A percentile compares a stretch with the other conserved stretches of the same genome.
Conservation (phyloP, 2,113 vertebrate genomes). For the Paralichthys olivaceus region DNA sequence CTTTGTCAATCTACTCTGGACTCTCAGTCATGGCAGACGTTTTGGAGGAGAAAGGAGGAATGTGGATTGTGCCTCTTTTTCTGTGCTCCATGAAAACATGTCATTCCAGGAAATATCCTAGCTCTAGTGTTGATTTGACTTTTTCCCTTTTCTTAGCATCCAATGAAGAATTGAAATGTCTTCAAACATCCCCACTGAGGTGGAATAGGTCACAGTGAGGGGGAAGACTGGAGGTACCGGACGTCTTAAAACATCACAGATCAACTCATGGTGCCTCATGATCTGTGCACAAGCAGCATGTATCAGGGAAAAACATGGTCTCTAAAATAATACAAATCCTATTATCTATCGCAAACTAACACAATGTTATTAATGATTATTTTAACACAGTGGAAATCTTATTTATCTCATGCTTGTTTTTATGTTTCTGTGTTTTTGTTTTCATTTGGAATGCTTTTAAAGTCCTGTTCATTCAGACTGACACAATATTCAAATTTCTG, state of each 20-base stretch:
- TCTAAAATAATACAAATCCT: neutral
- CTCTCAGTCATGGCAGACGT: neutral
- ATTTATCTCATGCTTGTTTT: slow-evolving; percentile 58
- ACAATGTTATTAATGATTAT: slow-evolving; percentile 25
- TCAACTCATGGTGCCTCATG: slow-evolving; percentile 17
- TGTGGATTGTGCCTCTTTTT: neutral
- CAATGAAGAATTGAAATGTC: slow-evolving; percentile 63
- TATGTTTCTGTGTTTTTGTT: slow-evolving; percentile 30
- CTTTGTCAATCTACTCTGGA: slow-evolving; percentile 5
- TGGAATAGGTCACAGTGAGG: neutral
- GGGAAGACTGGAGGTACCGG: slow-evolving; percentile 3
- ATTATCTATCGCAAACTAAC: slow-evolving; percentile 9
- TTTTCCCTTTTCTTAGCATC: slow-evolving; percentile 66
- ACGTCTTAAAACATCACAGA: slow-evolving; percentile 3
- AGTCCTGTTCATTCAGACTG: slow-evolving; percentile 12
- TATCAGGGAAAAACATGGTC: slow-evolving; percentile 59
- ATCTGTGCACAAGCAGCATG: slow-evolving; percentile 1
- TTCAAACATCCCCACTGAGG: slow-evolving; percentile 5
- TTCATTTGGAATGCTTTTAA: slow-evolving; percentile 7
- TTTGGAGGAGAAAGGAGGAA: neutral
- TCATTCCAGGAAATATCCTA: too few species aligned
- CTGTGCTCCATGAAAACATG: too few species aligned
- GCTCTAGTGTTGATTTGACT: slow-evolving; percentile 14
- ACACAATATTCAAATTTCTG: neutral
- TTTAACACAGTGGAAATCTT: slow-evolving; percentile 33